phyloP scores from a whole-genome alignment of 2,113 vertebrate species.

The Gracilinanus agilis region DNA sequence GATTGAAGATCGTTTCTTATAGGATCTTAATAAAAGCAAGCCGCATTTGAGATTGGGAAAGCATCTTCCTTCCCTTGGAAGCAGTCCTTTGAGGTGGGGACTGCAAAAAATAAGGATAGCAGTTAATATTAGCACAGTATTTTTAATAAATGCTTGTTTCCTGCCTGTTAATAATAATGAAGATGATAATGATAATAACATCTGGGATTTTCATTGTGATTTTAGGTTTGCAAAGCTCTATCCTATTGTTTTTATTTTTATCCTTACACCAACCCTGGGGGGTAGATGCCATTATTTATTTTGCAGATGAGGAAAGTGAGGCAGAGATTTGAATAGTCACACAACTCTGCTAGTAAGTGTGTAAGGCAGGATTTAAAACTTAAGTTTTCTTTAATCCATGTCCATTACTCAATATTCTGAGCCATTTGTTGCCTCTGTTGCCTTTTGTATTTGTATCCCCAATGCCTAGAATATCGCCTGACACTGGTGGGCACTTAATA shows the following conservation, averaged over 20 bases:
- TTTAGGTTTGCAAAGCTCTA: background rate
- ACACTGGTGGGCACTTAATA: background rate
- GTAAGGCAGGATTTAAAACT: background rate
- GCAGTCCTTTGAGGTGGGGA: background rate
- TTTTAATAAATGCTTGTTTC: background rate
- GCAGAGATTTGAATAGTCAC: background rate
- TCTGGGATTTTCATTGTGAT: background rate
- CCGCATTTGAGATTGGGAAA: background rate
- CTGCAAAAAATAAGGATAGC: background rate
- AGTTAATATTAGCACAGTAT: background rate
- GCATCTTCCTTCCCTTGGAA: background rate
- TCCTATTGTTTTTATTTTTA: background rate
- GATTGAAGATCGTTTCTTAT: background rate
- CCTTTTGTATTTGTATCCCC: background rate
- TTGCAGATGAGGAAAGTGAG: background rate
- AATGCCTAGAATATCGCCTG: background rate
- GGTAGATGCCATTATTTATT: constrained; percentile 1
- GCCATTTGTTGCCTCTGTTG: background rate
- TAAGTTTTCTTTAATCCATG: background rate
- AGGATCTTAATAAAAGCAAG: background rate
- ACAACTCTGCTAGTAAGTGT: background rate
- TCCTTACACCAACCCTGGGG: background rate
- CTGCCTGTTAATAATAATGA: background rate
- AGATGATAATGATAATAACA: background rate
- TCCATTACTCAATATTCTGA: background rate